Evolutionary conservation across 2,888 invertebrate species (phyloP).

Genomic region (Tipula vernalis): DNA sequence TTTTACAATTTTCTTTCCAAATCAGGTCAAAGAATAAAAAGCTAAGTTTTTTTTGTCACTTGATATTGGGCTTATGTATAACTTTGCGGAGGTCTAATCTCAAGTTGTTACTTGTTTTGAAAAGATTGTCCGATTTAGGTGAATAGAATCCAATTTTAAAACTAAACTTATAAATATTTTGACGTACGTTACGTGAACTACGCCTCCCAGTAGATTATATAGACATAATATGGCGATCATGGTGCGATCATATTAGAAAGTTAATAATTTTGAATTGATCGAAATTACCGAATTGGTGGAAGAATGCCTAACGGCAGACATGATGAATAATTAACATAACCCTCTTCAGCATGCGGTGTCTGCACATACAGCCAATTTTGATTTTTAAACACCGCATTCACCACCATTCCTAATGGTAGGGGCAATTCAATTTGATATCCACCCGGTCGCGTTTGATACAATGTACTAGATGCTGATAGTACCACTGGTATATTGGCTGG

Average conservation of each 20-base stretch:
- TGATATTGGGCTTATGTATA: no score
- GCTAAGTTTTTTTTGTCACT: no score
- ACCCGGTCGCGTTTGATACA: constrained; percentile 62
- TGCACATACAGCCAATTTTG: constrained; percentile 76
- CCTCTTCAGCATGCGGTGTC: constrained; percentile 74
- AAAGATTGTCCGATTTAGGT: no score
- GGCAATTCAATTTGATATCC: constrained; percentile 54
- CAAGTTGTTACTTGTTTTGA: no score
- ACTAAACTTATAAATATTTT: neutral
- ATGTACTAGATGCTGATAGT: constrained; percentile 56
- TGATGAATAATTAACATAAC: constrained; percentile 63
- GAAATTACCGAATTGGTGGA: constrained; percentile 36
- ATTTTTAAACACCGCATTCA: constrained; percentile 76
- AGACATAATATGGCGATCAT: no score
- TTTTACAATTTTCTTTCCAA: no score
- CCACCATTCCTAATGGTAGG: constrained; percentile 68
- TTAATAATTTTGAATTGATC: neutral
- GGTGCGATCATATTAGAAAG: no score
- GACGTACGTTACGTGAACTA: neutral
- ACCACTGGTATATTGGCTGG: constrained; percentile 81
- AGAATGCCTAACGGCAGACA: constrained; percentile 67
- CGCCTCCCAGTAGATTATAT: neutral
- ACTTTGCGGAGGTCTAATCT: no score
- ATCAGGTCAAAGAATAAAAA: no score
- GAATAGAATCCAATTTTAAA: no score